A percentile compares a stretch with the other conserved stretches of the same genome.
Conservation (phyloP, 35 echinoderm and acorn worm genomes). For the Ptychodera flava region DNA sequence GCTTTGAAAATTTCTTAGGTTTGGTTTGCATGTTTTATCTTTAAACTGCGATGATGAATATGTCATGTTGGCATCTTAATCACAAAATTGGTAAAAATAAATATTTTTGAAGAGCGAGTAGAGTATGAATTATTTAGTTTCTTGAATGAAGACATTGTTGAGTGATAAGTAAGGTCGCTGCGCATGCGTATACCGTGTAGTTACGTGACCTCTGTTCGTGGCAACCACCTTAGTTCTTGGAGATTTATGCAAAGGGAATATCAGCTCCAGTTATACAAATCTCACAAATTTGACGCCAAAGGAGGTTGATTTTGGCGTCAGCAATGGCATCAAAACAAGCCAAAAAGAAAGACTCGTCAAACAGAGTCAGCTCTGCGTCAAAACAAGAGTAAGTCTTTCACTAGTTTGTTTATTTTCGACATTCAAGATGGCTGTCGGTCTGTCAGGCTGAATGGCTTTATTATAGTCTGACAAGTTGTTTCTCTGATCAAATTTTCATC, state of each 20-base stretch:
- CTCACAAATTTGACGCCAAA: slow-evolving; percentile 2
- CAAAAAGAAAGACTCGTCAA: slow-evolving; percentile 89
- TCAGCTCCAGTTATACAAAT: slow-evolving; percentile 22
- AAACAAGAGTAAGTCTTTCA: slow-evolving; percentile 86
- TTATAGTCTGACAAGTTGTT: neutral
- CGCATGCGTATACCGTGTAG: slow-evolving; percentile 8
- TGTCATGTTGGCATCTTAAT: no score
- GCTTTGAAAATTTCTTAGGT: no score
- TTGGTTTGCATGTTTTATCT: no score
- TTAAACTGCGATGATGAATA: no score
- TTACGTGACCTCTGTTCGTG: neutral
- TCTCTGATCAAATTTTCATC: neutral
- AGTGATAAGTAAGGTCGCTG: no score
- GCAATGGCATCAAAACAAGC: slow-evolving; percentile 91
- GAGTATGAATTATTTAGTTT: no score
- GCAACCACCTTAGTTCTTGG: neutral
- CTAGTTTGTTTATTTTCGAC: neutral
- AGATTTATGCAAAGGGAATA: neutral
- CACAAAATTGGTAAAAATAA: no score
- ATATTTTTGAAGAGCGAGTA: no score
- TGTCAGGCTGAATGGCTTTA: neutral
- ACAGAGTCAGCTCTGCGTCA: slow-evolving; percentile 85
- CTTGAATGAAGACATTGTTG: no score
- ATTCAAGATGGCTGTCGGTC: neutral
- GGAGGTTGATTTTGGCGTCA: slow-evolving; percentile 4